These are phyloP conservation scores for Atrichornis clamosus DNA, from an alignment of 2,113 vertebrate genomes.

Conservation along the genomic window DNA sequence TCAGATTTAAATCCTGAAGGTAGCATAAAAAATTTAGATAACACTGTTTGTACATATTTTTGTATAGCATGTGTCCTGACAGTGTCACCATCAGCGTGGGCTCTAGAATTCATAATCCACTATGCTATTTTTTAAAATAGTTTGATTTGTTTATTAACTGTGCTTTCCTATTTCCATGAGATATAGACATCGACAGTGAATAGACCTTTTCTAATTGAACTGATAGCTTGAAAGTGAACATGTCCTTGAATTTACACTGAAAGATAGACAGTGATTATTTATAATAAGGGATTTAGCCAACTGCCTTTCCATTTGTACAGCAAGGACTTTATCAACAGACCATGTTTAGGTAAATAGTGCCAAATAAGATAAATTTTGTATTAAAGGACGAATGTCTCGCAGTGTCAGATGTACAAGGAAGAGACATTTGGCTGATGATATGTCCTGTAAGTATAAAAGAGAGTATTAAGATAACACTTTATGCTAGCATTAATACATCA, in stretches of 20 bases:
- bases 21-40: neutral
- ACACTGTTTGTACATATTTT: neutral
- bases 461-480: constrained; percentile 61
- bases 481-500: constrained; percentile 49
- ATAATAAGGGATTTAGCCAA: constrained; percentile 67
- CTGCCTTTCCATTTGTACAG: constrained; percentile 56
- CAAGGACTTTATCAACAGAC: constrained; percentile 68
- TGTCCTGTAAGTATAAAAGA: constrained; percentile 38
- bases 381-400: constrained; percentile 42
- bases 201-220: constrained; percentile 73
- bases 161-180: constrained; percentile 49
- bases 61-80: neutral
- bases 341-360: constrained; percentile 65
- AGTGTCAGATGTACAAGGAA: constrained; percentile 33
- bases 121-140: constrained; percentile 45
- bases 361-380: constrained; percentile 64
- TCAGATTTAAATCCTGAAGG: constrained; percentile 39
- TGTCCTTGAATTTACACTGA: constrained; percentile 72
- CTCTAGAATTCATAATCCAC: constrained; percentile 13
- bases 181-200: constrained; percentile 66
- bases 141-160: constrained; percentile 70
- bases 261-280: constrained; percentile 69
- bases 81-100: neutral
- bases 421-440: constrained; percentile 33
- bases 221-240: constrained; percentile 67